Conservation (phyloP, 2,888 invertebrate genomes). For the Drosophila kanekoi region DNA sequence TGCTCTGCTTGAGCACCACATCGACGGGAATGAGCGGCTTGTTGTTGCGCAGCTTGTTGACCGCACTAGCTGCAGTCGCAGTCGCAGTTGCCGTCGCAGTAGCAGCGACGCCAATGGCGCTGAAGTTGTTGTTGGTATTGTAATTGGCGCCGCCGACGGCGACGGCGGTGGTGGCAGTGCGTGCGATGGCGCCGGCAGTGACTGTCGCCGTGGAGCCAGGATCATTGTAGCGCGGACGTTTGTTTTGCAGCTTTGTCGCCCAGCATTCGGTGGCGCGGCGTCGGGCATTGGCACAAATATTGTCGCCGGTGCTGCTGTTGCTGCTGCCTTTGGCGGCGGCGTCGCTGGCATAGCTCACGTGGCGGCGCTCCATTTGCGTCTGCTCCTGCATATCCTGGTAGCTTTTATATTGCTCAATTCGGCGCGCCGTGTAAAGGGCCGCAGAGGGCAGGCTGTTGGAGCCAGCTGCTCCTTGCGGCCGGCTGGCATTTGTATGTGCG, state of each 20-base stretch:
- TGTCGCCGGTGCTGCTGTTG: conserved; percentile 42
- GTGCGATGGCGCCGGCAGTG: not conserved
- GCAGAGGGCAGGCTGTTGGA: conserved; percentile 1
- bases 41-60: not conserved
- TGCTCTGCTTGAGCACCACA: conserved; percentile 44
- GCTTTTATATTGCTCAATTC: conserved; percentile 41
- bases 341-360: conserved; percentile 33
- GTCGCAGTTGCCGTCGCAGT: not conserved
- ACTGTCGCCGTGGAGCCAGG: conserved; percentile 15
- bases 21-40: conserved; percentile 32
- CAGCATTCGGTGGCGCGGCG: conserved; percentile 70
- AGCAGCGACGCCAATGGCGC: not conserved
- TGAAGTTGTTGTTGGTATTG: not conserved
- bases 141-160: not conserved
- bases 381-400: conserved; percentile 32
- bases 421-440: conserved; percentile 18
- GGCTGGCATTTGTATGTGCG: conserved; percentile 26
- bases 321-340: not conserved
- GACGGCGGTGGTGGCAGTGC: not conserved
- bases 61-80: not conserved
- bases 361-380: conserved; percentile 47
- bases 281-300: conserved; percentile 70
- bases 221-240: conserved; percentile 69
- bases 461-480: conserved; percentile 1
- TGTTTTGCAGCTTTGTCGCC: conserved; percentile 65